These are phyloP conservation scores for Coregonus sp. DNA, from an alignment of 2,797 vertebrate species.

Conservation along the genomic window DNA sequence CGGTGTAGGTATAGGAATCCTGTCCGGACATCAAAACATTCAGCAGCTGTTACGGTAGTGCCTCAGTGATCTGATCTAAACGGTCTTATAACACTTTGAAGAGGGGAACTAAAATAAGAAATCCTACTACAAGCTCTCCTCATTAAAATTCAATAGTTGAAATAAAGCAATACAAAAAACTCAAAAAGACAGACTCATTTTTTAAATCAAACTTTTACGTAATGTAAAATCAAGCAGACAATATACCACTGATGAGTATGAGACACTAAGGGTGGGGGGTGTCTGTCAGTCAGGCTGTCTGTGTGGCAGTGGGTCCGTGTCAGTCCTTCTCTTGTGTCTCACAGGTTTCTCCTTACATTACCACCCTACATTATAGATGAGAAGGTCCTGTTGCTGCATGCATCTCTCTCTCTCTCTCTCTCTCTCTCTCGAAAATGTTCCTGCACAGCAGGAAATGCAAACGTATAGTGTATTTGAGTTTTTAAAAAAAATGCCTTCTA, in stretches of 20 bases:
- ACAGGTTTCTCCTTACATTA: conserved; percentile 55
- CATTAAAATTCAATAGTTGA: neutral
- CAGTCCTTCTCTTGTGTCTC: conserved; percentile 13
- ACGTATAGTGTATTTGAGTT: too few relatives aligned
- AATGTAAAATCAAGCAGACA: too few relatives aligned
- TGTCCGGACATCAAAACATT: neutral
- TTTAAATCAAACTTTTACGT: too few relatives aligned
- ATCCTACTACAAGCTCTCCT: neutral
- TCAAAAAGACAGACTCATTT: too few relatives aligned
- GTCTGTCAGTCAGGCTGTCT: neutral
- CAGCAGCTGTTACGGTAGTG: neutral
- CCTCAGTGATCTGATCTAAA: neutral
- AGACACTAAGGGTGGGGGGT: conserved; percentile 4
- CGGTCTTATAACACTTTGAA: neutral
- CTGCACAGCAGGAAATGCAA: too few relatives aligned
- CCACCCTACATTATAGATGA: conserved; percentile 72
- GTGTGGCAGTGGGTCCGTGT: conserved; percentile 17
- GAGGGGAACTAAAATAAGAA: neutral
- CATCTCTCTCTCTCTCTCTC: neutral
- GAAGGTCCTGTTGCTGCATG: conserved; percentile 43
- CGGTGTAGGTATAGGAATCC: neutral
- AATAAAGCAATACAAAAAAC: neutral
- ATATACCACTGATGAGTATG: neutral
- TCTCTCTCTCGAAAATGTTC: neutral
- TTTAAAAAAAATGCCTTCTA: too few relatives aligned